These are phyloP conservation scores for Frankliniella intonsa DNA, from an alignment of 2,888 invertebrate species.

Conservation along the genomic window DNA sequence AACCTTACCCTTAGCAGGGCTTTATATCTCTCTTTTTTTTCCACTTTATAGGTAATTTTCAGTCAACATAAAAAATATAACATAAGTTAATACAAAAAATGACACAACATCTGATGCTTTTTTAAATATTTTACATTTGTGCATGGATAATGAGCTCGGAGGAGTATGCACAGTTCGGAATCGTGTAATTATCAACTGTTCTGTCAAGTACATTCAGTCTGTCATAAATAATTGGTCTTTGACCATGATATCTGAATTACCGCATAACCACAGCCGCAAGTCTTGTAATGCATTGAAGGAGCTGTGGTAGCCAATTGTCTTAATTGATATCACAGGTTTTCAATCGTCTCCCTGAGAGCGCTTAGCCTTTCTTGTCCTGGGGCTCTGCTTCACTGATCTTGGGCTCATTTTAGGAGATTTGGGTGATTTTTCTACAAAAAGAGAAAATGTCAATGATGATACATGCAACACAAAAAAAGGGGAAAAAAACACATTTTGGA, in stretches of 20 bases:
- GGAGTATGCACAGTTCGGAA: slow-evolving; percentile 5
- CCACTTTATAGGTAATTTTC: background rate
- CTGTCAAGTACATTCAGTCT: slow-evolving; percentile 21
- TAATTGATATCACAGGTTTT: slow-evolving; percentile 39
- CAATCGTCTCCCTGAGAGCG: slow-evolving; percentile 65
- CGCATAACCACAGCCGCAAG: background rate
- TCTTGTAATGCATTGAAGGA: background rate
- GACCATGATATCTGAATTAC: slow-evolving; percentile 15
- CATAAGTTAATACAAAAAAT: slow-evolving; percentile 27
- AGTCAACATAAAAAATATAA: slow-evolving; percentile 26
- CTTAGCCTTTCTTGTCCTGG: slow-evolving; percentile 72
- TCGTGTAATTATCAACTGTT: slow-evolving; percentile 11
- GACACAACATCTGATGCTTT: slow-evolving; percentile 12
- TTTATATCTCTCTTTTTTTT: background rate
- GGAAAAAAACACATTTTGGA: background rate
- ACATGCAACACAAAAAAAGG: background rate
- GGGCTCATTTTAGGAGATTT: slow-evolving; percentile 49
- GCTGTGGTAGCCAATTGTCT: slow-evolving; percentile 22
- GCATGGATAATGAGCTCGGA: background rate
- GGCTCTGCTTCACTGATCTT: slow-evolving; percentile 56
- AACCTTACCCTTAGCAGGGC: background rate
- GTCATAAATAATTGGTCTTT: slow-evolving; percentile 15
- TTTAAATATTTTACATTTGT: slow-evolving; percentile 2
- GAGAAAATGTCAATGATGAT: slow-evolving; percentile 38
- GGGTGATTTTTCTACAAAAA: slow-evolving; percentile 59